These are phyloP conservation scores for Micronycteris hirsuta DNA, from an alignment of 2,113 vertebrate species.

Conservation along the genomic window DNA sequence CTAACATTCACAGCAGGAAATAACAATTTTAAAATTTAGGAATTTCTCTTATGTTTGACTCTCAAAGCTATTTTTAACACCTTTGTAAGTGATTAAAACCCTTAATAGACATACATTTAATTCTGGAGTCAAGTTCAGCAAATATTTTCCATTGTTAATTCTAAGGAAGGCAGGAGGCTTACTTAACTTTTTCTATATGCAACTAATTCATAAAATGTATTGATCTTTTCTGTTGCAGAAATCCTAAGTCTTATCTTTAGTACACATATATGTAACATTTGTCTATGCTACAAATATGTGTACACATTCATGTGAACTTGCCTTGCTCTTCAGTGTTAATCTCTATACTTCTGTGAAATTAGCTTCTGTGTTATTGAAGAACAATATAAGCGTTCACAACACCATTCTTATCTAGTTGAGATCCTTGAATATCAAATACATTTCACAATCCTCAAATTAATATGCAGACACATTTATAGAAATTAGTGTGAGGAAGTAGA, in stretches of 20 bases:
- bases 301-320: background rate
- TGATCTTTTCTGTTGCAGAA: background rate
- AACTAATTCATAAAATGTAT: background rate
- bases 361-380: background rate
- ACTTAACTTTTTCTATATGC: constrained; percentile 16
- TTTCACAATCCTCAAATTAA: constrained; percentile 8
- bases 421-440: constrained; percentile 4
- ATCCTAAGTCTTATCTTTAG: background rate
- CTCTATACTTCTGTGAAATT: background rate
- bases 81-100: background rate
- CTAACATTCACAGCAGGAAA: background rate
- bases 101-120: constrained; percentile 33
- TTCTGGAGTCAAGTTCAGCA: background rate
- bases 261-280: background rate
- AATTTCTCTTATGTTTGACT: background rate
- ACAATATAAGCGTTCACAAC: background rate
- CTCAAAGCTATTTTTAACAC: background rate
- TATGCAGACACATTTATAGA: background rate
- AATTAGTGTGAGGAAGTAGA: constrained; percentile 32
- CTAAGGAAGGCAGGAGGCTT: background rate
- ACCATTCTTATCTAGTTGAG: background rate
- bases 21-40: background rate
- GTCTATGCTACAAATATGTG: background rate
- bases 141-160: constrained; percentile 28
- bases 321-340: background rate